phyloP scores from a whole-genome alignment of 2,113 vertebrate species.

The Nothocercus nigrocapillus region DNA sequence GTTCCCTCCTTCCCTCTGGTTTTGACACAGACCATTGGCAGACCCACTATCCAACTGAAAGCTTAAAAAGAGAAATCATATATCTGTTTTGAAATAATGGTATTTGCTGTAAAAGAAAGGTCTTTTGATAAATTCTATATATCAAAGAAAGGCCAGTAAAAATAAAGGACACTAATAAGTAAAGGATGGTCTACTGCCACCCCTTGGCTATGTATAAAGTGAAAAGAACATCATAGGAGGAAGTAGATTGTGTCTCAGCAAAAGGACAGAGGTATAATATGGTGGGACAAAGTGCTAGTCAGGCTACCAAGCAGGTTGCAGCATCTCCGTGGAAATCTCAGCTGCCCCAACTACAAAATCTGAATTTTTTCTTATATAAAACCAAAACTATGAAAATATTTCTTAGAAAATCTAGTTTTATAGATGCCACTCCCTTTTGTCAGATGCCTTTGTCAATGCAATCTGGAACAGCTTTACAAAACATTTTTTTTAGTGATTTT shows the following conservation, averaged over 20 bases:
- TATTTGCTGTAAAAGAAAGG: background rate
- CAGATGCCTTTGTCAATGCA: background rate
- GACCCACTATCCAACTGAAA: background rate
- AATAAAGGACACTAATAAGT: background rate
- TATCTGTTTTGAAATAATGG: background rate
- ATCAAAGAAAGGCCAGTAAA: background rate
- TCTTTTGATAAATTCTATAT: background rate
- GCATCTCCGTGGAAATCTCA: background rate
- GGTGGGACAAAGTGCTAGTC: background rate
- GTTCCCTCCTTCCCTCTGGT: background rate
- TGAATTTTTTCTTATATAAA: background rate
- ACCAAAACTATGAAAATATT: background rate
- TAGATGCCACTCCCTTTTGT: background rate
- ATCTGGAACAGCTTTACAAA: background rate
- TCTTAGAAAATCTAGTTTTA: background rate
- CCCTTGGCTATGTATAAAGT: constrained; percentile 4
- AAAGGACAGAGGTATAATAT: background rate
- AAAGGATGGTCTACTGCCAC: constrained; percentile 39
- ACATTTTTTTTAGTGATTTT: background rate
- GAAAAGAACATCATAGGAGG: background rate
- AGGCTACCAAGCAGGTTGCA: background rate
- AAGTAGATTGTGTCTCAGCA: background rate
- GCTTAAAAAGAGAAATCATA: background rate
- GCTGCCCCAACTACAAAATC: background rate
- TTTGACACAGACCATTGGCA: background rate